phyloP scores from a whole-genome alignment of 2,888 invertebrate species.

The Julus scanicus region DNA sequence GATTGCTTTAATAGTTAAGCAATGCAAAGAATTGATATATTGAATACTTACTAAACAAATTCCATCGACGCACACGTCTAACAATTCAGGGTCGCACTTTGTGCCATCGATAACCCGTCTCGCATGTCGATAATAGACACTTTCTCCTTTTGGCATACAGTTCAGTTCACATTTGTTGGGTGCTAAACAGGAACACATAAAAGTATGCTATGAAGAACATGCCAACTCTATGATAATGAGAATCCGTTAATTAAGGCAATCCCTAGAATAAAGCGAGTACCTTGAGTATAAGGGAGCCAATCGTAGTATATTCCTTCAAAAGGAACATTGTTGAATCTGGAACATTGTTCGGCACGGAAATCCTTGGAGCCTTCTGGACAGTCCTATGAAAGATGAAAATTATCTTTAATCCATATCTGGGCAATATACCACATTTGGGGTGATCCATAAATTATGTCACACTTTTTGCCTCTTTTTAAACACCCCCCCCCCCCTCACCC shows the following conservation, averaged over 20 bases:
- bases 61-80: slow-evolving; percentile 95
- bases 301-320: slow-evolving; percentile 86
- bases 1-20: too few species aligned
- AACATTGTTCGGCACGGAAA: slow-evolving; percentile 90
- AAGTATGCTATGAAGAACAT: not conserved
- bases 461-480: too few species aligned
- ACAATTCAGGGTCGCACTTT: slow-evolving; percentile 82
- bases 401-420: not conserved
- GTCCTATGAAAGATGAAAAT: slow-evolving; percentile 70
- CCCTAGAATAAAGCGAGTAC: slow-evolving; percentile 20
- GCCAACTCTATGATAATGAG: not conserved
- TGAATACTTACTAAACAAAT: slow-evolving; percentile 79
- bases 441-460: too few species aligned
- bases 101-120: slow-evolving; percentile 79
- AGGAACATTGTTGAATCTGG: slow-evolving; percentile 80
- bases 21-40: too few species aligned
- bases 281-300: slow-evolving; percentile 66
- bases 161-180: slow-evolving; percentile 90
- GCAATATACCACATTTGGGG: too few species aligned
- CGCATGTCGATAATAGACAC: slow-evolving; percentile 90
- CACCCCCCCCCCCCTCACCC: too few species aligned
- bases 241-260: not conserved
- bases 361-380: slow-evolving; percentile 82
- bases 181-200: slow-evolving; percentile 27
- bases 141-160: slow-evolving; percentile 91